Evolutionary conservation across 2,888 invertebrate species (phyloP), one percentile per base, ranked within the genome.

Genomic region (Dryocosmus kuriphilus): DNA sequence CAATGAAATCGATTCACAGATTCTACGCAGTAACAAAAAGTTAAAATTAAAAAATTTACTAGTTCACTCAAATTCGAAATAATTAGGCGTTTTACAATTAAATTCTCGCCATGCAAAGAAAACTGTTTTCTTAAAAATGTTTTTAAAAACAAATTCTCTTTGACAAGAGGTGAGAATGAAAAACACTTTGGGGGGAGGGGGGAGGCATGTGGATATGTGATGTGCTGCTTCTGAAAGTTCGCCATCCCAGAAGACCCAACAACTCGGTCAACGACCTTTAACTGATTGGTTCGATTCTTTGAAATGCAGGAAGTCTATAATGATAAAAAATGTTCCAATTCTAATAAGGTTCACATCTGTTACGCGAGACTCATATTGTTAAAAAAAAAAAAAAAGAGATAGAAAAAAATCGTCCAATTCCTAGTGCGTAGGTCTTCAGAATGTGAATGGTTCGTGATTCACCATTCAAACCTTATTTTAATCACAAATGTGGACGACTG

Each of bases 401-500:
- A n/a, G n/a, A n/a, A 51, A 19, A 55, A 19, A 19, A n/a, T 46
- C n/a, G n/a, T n/a, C 19, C 7, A 46, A 19, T 46, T 46, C 46
- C 46, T 55, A 55, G 51, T 55, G 2, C 7, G 51, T n/a, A 55
- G n/a, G 19, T 22, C 51, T 22, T 55, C n/a, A 55, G 22, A 55
- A 55, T n/a, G n/a, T 55, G 51, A 55, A 55, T 55, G 51, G 51
- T n/a, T 55, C n/a, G 14, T 55, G 51, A 55, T 55, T 55, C 51
- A 55, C 0, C 41, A 41, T 41, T 14, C 41, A 41, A 14, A n/a
- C 51, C 51, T 22, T n/a, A n/a, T 55, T 55, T 55, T 55, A 22
- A 22, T n/a, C 51, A n/a, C 9, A 7, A 55, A 55, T 1, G n/a
- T 55, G n/a, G 6, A 14, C 16, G 51, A 51, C n/a, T n/a, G n/a